phyloP scores from a whole-genome alignment of 2,888 invertebrate genomes.

The Diplolepis rosae region DNA sequence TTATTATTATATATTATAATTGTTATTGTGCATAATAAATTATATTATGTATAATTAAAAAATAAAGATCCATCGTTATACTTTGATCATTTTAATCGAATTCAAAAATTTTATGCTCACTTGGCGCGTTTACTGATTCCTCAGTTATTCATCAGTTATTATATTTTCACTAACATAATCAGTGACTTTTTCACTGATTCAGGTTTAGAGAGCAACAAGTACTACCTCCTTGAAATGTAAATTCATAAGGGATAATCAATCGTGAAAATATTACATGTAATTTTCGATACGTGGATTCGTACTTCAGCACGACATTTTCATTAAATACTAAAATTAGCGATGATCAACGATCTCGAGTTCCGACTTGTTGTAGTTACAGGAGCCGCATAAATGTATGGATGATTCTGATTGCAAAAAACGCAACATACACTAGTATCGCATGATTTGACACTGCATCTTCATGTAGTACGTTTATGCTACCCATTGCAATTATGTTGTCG shows the following conservation, averaged over 20 bases:
- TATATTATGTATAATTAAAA: too few relatives aligned
- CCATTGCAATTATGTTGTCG: conserved; percentile 9
- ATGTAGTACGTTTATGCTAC: not conserved
- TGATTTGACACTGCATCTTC: conserved; percentile 12
- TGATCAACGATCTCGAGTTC: not conserved
- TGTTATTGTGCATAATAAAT: too few relatives aligned
- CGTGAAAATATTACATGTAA: not conserved
- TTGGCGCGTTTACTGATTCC: too few relatives aligned
- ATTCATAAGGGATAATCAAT: not conserved
- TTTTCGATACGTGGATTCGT: not conserved
- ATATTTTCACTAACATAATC: too few relatives aligned
- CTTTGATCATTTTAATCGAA: too few relatives aligned
- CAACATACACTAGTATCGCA: too few relatives aligned
- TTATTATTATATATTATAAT: too few relatives aligned
- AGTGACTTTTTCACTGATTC: too few relatives aligned
- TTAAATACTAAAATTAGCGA: conserved; percentile 2
- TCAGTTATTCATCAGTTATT: too few relatives aligned
- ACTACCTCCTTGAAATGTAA: not conserved
- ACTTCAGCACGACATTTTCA: not conserved
- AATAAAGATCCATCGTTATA: too few relatives aligned
- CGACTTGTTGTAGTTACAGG: not conserved
- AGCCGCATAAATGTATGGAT: not conserved
- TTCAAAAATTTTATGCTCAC: too few relatives aligned
- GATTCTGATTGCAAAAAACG: not conserved
- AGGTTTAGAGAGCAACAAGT: too few relatives aligned